Percentiles rank a stretch among this genome's conserved stretches.
phyloP scores from a whole-genome alignment of 2,797 vertebrate species.

The Fundulus diaphanus region DNA sequence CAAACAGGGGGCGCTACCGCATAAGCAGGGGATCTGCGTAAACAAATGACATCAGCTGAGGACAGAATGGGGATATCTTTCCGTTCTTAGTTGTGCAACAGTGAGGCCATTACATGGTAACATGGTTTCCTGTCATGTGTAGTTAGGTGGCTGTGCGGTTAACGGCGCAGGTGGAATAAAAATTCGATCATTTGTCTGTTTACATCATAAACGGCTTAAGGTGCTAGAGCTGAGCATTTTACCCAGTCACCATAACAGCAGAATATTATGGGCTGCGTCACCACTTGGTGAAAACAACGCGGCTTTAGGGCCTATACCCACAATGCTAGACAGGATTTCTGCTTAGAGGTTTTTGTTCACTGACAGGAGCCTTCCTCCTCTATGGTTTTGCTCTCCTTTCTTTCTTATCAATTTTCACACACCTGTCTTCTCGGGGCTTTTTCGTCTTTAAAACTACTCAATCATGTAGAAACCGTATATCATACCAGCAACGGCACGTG shows the following conservation, averaged over 20 bases:
- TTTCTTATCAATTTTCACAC: not conserved
- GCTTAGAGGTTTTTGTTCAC: not conserved
- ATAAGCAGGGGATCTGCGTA: conserved; percentile 92
- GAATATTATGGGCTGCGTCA: not conserved
- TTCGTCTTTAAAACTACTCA: not conserved
- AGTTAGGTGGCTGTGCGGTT: not conserved
- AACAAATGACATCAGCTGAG: not conserved
- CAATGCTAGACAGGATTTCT: not conserved
- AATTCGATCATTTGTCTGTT: not conserved
- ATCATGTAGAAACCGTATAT: not conserved
- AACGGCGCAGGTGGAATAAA: not conserved
- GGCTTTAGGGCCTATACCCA: not conserved
- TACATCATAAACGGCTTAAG: not conserved
- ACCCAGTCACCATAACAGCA: not conserved
- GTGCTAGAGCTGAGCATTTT: not conserved
- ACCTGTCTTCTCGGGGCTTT: not conserved
- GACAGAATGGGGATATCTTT: not conserved
- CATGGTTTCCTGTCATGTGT: not conserved
- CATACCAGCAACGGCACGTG: not conserved
- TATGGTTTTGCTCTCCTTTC: not conserved
- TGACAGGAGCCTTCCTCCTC: not conserved
- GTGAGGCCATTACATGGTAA: not conserved
- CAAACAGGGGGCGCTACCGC: conserved; percentile 95
- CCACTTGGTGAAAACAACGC: not conserved
- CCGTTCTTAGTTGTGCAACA: not conserved